Percentiles rank a stretch among this genome's conserved stretches.
Conservation (phyloP, 2,888 invertebrate genomes). For the Cetonia aurata region DNA sequence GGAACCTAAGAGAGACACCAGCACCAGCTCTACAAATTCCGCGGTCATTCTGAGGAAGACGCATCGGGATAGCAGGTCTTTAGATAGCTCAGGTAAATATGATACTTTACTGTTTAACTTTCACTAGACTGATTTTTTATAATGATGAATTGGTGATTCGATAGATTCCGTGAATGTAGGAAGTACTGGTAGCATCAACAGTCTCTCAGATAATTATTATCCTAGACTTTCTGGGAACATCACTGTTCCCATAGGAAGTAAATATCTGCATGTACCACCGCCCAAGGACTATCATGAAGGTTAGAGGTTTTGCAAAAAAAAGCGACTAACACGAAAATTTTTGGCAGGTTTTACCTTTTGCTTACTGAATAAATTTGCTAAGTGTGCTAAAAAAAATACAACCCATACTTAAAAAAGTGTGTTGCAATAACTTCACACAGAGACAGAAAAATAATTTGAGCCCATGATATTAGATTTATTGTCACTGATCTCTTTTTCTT, state of each 20-base stretch:
- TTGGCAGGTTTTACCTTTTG: neutral
- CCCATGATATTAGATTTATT: too few species aligned
- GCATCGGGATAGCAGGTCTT: slow-evolving; percentile 69
- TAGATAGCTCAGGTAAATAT: slow-evolving; percentile 69
- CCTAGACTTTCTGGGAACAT: slow-evolving; percentile 78
- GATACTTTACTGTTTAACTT: slow-evolving; percentile 4
- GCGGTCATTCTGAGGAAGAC: slow-evolving; percentile 57
- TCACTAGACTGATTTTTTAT: slow-evolving; percentile 39
- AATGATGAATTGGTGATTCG: slow-evolving; percentile 27
- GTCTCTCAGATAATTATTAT: slow-evolving; percentile 64
- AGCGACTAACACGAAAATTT: slow-evolving; percentile 31
- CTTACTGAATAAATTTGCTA: too few species aligned
- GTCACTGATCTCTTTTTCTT: too few species aligned
- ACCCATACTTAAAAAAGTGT: too few species aligned
- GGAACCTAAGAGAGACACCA: slow-evolving; percentile 56
- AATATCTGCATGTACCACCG: slow-evolving; percentile 83
- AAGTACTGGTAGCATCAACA: slow-evolving; percentile 69
- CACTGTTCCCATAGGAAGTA: slow-evolving; percentile 82
- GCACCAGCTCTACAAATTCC: slow-evolving; percentile 56
- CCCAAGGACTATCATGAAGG: slow-evolving; percentile 72
- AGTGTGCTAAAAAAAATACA: too few species aligned
- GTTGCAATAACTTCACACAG: too few species aligned
- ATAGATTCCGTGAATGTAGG: slow-evolving; percentile 58
- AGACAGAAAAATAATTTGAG: too few species aligned
- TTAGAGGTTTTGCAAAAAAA: slow-evolving; percentile 48